These are phyloP conservation scores for Ctenopoma multispine DNA, from an alignment of 2,797 vertebrate genomes.

Conservation along the genomic window DNA sequence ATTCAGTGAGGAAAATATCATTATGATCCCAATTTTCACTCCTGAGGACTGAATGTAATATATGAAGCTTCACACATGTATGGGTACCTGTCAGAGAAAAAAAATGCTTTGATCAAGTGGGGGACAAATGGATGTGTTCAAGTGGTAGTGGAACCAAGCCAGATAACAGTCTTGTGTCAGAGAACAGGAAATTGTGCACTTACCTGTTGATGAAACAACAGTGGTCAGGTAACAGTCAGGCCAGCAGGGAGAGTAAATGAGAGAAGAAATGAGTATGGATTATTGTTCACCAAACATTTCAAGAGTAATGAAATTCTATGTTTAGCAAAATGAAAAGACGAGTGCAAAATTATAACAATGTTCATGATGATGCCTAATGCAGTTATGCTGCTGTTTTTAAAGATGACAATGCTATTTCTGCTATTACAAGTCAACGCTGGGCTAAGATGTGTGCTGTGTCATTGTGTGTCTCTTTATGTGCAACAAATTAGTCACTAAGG, in stretches of 20 bases:
- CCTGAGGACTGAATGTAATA: conserved; percentile 23
- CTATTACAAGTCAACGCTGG: not conserved
- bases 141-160: conserved; percentile 18
- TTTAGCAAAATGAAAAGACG: conserved; percentile 9
- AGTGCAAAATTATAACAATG: not conserved
- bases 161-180: conserved; percentile 38
- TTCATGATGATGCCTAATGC: not conserved
- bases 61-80: conserved; percentile 21
- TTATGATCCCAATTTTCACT: conserved; percentile 23
- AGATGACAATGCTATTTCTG: not conserved
- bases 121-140: conserved; percentile 30
- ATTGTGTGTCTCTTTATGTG: not conserved
- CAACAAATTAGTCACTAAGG: conserved; percentile 34
- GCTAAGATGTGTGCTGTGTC: conserved; percentile 2
- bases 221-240: conserved; percentile 43
- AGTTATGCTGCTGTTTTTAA: not conserved
- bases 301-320: not conserved
- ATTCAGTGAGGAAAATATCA: conserved; percentile 3
- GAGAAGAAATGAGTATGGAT: conserved; percentile 31
- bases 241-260: conserved; percentile 58
- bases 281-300: conserved; percentile 11
- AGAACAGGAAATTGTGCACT: conserved; percentile 64
- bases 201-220: conserved; percentile 75
- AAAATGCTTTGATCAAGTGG: conserved; percentile 45
- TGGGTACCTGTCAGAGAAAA: conserved; percentile 38